Percentiles rank a stretch among this genome's conserved stretches.
Conservation (phyloP, 2,113 vertebrate genomes). For the Steatornis caripensis region DNA sequence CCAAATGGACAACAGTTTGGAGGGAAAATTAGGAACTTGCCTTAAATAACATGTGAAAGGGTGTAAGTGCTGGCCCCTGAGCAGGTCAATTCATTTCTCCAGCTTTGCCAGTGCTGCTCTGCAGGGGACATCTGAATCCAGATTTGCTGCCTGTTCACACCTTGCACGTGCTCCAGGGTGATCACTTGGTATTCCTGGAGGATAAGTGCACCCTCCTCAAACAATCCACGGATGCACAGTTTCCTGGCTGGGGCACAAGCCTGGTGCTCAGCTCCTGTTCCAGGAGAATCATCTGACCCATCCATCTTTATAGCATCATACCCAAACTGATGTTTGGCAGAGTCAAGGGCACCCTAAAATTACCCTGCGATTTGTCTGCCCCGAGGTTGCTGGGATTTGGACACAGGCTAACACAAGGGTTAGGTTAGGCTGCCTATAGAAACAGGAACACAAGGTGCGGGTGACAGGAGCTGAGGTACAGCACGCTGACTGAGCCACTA, state of each 20-base stretch:
- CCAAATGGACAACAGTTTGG: not conserved
- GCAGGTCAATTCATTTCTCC: not conserved
- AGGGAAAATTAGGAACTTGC: not conserved
- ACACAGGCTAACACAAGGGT: not conserved
- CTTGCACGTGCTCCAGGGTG: not conserved
- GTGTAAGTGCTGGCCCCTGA: not conserved
- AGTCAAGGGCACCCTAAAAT: not conserved
- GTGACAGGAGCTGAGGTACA: not conserved
- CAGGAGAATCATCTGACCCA: not conserved
- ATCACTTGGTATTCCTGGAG: not conserved
- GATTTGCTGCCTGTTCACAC: not conserved
- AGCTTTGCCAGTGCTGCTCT: not conserved
- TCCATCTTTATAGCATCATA: not conserved
- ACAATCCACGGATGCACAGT: not conserved
- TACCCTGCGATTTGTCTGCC: not conserved
- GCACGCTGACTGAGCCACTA: rapidly evolving
- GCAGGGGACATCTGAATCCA: not conserved
- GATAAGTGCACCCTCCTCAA: not conserved
- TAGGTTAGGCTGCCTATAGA: not conserved
- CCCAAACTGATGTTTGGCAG: not conserved
- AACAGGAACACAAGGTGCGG: not conserved
- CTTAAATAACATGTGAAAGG: not conserved
- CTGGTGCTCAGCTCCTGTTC: not conserved
- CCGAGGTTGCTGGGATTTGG: not conserved
- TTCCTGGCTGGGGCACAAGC: not conserved